Evolutionary conservation across 2,113 vertebrate species (phyloP).

Genomic region (Tetraodon nigroviridis): DNA sequence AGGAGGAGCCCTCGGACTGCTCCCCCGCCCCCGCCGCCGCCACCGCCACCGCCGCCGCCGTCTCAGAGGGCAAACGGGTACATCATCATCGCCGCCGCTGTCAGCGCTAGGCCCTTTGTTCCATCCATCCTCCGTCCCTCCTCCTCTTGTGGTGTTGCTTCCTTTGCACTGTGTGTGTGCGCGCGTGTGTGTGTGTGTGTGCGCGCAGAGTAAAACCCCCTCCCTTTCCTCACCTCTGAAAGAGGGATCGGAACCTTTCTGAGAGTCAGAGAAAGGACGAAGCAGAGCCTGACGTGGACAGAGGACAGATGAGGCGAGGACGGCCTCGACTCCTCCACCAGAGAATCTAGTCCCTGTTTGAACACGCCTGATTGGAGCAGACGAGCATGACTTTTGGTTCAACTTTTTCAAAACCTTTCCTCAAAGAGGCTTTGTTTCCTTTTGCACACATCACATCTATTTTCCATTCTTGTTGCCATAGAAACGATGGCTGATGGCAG

Average conservation of each 20-base stretch:
- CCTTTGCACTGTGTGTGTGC: slow-evolving; percentile 73
- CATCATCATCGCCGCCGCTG: slow-evolving; percentile 77
- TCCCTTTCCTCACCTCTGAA: slow-evolving; percentile 20
- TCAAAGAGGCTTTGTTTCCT: slow-evolving; percentile 59
- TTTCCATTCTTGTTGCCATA: slow-evolving; percentile 69
- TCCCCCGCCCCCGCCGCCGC: slow-evolving; percentile 36
- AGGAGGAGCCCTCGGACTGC: slow-evolving; percentile 70
- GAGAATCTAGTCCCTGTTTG: slow-evolving; percentile 67
- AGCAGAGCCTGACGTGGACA: slow-evolving; percentile 74
- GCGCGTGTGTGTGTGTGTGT: slow-evolving; percentile 71
- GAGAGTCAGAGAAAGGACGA: slow-evolving; percentile 75
- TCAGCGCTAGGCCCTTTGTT: slow-evolving; percentile 78
- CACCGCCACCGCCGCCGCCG: slow-evolving; percentile 30
- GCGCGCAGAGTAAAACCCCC: slow-evolving; percentile 63
- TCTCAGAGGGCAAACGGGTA: slow-evolving; percentile 78
- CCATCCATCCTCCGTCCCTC: slow-evolving; percentile 72
- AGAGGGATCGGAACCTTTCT: slow-evolving; percentile 67
- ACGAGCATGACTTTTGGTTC: slow-evolving; percentile 74
- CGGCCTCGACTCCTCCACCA: slow-evolving; percentile 57
- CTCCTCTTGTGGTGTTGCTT: slow-evolving; percentile 69
- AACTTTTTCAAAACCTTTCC: slow-evolving; percentile 73
- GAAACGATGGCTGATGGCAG: slow-evolving; percentile 64
- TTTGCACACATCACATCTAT: slow-evolving; percentile 72
- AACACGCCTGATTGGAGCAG: slow-evolving; percentile 26
- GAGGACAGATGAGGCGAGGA: slow-evolving; percentile 59